A percentile compares a stretch with the other conserved stretches of the same genome.
Evolutionary conservation across 2,888 invertebrate genomes (phyloP).

Genomic region (Embidobia sp.): DNA sequence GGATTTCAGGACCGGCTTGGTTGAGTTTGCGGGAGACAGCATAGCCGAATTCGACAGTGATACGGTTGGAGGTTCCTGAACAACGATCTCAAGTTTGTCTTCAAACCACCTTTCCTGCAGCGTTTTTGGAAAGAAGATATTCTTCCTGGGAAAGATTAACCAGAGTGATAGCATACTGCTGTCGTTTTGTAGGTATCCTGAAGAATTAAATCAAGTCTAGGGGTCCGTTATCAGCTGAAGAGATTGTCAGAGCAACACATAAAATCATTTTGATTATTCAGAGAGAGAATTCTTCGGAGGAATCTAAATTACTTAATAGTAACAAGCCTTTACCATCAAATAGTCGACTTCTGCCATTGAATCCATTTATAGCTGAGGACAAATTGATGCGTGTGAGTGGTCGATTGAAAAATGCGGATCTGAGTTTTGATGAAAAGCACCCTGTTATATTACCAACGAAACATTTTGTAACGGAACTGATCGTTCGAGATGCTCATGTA

Average conservation of each 20-base stretch:
- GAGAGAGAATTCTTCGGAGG: not conserved
- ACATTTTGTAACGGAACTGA: conserved; percentile 5
- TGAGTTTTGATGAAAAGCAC: not conserved
- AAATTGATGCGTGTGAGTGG: conserved; percentile 3
- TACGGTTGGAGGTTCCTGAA: conserved; percentile 17
- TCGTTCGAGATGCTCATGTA: not conserved
- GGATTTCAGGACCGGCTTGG: conserved; percentile 10
- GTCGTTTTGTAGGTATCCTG: not conserved
- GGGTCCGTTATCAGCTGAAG: not conserved
- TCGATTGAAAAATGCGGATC: not conserved
- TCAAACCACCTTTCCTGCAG: not conserved
- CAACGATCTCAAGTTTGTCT: conserved; percentile 20
- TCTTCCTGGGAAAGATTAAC: conserved; percentile 7
- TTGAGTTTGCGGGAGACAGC: not conserved
- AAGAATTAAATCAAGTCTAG: not conserved
- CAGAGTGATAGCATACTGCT: conserved; percentile 10
- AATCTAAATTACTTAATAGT: conserved; percentile 7
- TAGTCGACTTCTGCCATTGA: not conserved
- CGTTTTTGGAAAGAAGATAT: no score
- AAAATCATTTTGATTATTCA: conserved; percentile 1
- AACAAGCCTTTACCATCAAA: not conserved
- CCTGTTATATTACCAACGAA: not conserved
- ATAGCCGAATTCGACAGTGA: conserved; percentile 9
- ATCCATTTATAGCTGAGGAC: not conserved
- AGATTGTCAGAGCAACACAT: not conserved